A percentile compares a stretch with the other conserved stretches of the same genome.
Evolutionary conservation across 2,113 vertebrate genomes (phyloP).

Genomic region (Etheostoma spectabile): DNA sequence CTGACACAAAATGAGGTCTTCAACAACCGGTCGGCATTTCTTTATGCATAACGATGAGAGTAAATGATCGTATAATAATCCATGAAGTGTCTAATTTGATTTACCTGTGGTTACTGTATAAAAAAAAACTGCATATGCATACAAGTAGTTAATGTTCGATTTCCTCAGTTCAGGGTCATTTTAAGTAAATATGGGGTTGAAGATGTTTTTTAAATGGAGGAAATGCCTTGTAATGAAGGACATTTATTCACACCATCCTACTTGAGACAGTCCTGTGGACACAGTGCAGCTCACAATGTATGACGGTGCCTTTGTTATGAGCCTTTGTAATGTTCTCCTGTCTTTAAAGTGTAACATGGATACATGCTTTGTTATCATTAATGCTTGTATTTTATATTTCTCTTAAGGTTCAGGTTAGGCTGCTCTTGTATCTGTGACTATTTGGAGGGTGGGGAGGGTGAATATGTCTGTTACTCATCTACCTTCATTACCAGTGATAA

Average conservation of each 20-base stretch:
- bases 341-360: constrained; percentile 19
- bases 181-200: neutral
- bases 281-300: constrained; percentile 45
- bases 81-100: constrained; percentile 20
- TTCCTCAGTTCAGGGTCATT: neutral
- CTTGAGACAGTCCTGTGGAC: constrained; percentile 35
- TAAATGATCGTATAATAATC: neutral
- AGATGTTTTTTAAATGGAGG: constrained; percentile 5
- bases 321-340: constrained; percentile 19
- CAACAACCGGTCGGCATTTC: neutral
- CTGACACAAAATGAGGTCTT: neutral
- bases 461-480: constrained; percentile 29
- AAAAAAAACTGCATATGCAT: neutral
- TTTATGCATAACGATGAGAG: neutral
- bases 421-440: neutral
- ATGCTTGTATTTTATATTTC: constrained; percentile 29
- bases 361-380: constrained; percentile 11
- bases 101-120: constrained; percentile 13
- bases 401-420: constrained; percentile 10
- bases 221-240: constrained; percentile 18
- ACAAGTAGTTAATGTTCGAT: constrained; percentile 8
- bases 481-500: constrained; percentile 53
- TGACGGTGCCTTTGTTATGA: constrained; percentile 40
- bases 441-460: neutral
- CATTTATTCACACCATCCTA: constrained; percentile 4